Evolutionary conservation across 2,888 invertebrate genomes (phyloP).

Genomic region (Xanthia togata): DNA sequence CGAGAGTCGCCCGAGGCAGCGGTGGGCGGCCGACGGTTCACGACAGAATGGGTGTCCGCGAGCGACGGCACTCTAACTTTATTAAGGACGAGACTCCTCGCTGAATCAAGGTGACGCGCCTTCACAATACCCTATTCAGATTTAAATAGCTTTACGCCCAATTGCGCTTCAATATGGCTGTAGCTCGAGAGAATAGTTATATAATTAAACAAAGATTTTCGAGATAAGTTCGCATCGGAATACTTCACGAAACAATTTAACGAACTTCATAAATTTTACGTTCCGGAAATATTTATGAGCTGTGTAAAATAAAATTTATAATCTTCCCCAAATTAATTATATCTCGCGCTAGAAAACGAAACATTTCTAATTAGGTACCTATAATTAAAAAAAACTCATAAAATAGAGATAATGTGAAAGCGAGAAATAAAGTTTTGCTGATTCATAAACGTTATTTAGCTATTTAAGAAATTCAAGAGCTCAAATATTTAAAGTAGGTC

Average conservation of each 20-base stretch:
- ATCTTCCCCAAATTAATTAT: background rate
- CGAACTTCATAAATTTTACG: slow-evolving; percentile 65
- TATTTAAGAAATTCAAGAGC: slow-evolving; percentile 29
- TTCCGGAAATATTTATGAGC: slow-evolving; percentile 58
- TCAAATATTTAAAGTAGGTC: slow-evolving; percentile 8
- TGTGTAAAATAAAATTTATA: slow-evolving; percentile 37
- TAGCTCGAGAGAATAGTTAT: slow-evolving; percentile 86
- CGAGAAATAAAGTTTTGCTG: slow-evolving; percentile 18
- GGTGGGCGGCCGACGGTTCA: slow-evolving; percentile 70
- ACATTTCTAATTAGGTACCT: slow-evolving; percentile 26
- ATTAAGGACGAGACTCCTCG: slow-evolving; percentile 85
- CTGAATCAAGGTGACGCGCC: slow-evolving; percentile 89
- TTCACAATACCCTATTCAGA: slow-evolving; percentile 90
- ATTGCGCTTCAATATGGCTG: slow-evolving; percentile 88
- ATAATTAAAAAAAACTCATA: slow-evolving; percentile 19
- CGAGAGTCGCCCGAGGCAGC: slow-evolving; percentile 76
- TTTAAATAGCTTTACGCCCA: slow-evolving; percentile 90
- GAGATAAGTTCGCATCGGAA: slow-evolving; percentile 74
- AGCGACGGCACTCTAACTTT: slow-evolving; percentile 86
- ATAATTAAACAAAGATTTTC: slow-evolving; percentile 87
- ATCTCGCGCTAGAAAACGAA: slow-evolving; percentile 25
- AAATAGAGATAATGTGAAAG: slow-evolving; percentile 28
- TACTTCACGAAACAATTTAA: slow-evolving; percentile 70
- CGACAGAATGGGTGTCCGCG: slow-evolving; percentile 76
- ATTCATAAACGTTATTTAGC: slow-evolving; percentile 33